Percentiles rank a stretch among this genome's conserved stretches.
Conservation (phyloP, 1,140 invertebrate genomes). For the Liolophura sinensis region DNA sequence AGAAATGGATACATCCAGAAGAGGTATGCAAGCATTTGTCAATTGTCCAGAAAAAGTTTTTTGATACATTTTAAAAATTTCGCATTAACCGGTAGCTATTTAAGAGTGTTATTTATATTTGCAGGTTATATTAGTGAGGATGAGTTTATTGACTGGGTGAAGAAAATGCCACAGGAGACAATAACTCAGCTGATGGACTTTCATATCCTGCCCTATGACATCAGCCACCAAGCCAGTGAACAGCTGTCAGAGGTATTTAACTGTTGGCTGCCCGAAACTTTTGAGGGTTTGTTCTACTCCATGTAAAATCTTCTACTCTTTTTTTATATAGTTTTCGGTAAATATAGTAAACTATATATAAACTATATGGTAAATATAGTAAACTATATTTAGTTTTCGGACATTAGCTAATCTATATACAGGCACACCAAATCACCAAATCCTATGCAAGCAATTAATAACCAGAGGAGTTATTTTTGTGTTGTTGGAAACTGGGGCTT, state of each 20-base stretch:
- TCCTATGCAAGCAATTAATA: no score
- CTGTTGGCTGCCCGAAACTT: not conserved
- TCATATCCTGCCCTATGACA: conserved; percentile 40
- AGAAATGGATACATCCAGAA: conserved; percentile 25
- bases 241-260: conserved; percentile 37
- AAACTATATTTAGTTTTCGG: conserved; percentile 1
- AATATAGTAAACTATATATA: not conserved
- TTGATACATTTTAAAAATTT: not conserved
- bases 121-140: conserved; percentile 34
- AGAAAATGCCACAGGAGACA: conserved; percentile 21
- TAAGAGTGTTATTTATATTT: conserved; percentile 1
- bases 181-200: conserved; percentile 34
- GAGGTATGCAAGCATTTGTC: conserved; percentile 15
- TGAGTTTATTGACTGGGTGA: conserved; percentile 29
- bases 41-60: conserved; percentile 14
- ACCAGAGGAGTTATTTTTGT: no score
- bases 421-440: not conserved
- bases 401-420: conserved; percentile 15
- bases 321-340: not conserved
- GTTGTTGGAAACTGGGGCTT: no score
- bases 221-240: conserved; percentile 41
- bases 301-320: not conserved
- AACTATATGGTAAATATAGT: conserved; percentile 8
- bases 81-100: not conserved
- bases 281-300: not conserved